Percentiles rank a stretch among this genome's conserved stretches.
Conservation (phyloP, 2,113 vertebrate species). For the Candoia aspera region DNA sequence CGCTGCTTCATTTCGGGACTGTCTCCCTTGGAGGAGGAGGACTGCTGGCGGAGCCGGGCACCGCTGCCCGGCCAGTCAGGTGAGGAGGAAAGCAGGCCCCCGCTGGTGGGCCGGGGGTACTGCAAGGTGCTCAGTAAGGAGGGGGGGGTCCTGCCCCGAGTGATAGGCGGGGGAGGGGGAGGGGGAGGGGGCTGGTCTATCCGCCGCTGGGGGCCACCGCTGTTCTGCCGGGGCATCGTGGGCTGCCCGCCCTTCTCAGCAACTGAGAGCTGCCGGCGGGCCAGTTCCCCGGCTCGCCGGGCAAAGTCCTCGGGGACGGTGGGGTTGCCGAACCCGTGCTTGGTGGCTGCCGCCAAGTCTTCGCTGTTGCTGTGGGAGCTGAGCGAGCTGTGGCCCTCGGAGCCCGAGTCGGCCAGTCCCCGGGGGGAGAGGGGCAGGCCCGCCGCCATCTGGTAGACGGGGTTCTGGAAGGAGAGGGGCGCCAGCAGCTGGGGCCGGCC, state of each 20-base stretch:
- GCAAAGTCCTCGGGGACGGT: slow-evolving; percentile 80
- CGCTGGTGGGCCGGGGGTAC: slow-evolving; percentile 88
- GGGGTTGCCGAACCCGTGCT: slow-evolving; percentile 80
- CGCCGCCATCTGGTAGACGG: slow-evolving; percentile 97
- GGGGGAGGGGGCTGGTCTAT: slow-evolving; percentile 89
- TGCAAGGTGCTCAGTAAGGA: slow-evolving; percentile 84
- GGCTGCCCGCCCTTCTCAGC: slow-evolving; percentile 86
- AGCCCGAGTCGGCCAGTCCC: slow-evolving; percentile 89
- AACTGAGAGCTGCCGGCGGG: slow-evolving; percentile 89
- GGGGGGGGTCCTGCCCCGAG: slow-evolving; percentile 88
- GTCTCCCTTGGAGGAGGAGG: slow-evolving; percentile 93
- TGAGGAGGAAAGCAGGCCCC: slow-evolving; percentile 86
- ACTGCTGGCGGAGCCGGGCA: slow-evolving; percentile 89
- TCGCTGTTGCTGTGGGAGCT: slow-evolving; percentile 99
- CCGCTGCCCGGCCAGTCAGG: slow-evolving; percentile 91
- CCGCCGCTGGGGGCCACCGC: slow-evolving; percentile 88
- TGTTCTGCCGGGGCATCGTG: slow-evolving; percentile 89
- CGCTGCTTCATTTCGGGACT: slow-evolving; percentile 95
- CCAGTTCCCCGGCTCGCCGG: slow-evolving; percentile 87
- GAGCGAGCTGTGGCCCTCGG: slow-evolving; percentile 96
- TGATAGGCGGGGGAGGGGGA: slow-evolving; percentile 64
- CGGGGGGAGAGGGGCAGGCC: slow-evolving; percentile 92
- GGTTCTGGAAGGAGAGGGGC: slow-evolving; percentile 97
- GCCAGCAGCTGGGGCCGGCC: slow-evolving; percentile 92
- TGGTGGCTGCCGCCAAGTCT: slow-evolving; percentile 74